Evolutionary conservation across 1,140 invertebrate species (phyloP).

Genomic region (Adelges cooleyi): DNA sequence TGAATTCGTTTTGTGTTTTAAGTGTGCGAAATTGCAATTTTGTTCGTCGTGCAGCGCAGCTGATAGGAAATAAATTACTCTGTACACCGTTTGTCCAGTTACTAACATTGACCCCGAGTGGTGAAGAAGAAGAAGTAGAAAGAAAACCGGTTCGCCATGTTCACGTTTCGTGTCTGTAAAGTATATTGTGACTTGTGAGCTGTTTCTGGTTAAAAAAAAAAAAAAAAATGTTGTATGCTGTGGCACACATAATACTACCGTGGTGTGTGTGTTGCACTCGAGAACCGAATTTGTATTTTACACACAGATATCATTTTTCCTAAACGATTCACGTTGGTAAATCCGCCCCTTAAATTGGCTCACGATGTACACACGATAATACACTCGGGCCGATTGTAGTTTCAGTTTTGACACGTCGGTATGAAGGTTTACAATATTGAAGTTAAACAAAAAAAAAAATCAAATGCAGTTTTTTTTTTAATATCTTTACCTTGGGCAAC

Average conservation of each 20-base stretch:
- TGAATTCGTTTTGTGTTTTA: too few relatives aligned
- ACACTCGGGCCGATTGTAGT: too few relatives aligned
- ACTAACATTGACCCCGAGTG: conserved; percentile 21
- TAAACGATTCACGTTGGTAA: too few relatives aligned
- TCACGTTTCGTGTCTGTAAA: conserved; percentile 19
- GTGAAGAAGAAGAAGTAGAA: conserved; percentile 13
- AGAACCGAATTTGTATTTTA: too few relatives aligned
- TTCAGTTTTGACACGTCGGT: too few relatives aligned
- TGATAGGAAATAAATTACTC: conserved; percentile 3
- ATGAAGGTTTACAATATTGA: too few relatives aligned
- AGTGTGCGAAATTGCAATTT: too few relatives aligned
- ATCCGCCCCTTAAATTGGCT: too few relatives aligned
- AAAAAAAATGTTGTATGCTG: conserved; percentile 8
- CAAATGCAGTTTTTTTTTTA: neutral
- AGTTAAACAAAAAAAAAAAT: too few relatives aligned
- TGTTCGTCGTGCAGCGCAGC: too few relatives aligned
- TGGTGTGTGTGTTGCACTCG: neutral
- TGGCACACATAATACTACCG: neutral
- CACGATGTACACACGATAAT: too few relatives aligned
- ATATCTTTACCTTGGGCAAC: conserved; percentile 3
- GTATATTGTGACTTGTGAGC: conserved; percentile 22
- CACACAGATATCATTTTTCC: too few relatives aligned
- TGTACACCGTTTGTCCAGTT: neutral
- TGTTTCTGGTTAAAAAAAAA: conserved; percentile 20
- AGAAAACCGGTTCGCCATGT: conserved; percentile 25